These are phyloP conservation scores for Mycetomoellerius zeteki DNA, from an alignment of 1,140 invertebrate genomes.

Conservation along the genomic window DNA sequence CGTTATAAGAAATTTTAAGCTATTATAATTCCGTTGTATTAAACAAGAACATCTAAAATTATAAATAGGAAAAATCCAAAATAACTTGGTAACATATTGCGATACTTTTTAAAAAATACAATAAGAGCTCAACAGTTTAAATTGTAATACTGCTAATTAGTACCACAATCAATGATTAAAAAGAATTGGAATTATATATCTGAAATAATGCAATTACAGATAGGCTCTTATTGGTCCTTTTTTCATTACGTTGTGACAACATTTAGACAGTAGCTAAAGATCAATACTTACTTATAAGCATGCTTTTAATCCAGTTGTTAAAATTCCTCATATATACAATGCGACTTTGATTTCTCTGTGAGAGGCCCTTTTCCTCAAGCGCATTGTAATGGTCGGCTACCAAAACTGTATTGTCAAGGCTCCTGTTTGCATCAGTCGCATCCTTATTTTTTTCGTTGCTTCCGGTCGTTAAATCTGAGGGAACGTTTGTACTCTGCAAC, in stretches of 20 bases:
- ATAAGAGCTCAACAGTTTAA: background rate
- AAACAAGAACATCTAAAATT: background rate
- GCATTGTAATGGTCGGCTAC: conserved; percentile 96
- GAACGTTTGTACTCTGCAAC: conserved; percentile 72
- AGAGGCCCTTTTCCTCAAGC: conserved; percentile 93
- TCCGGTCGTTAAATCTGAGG: conserved; percentile 76
- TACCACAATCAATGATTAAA: background rate
- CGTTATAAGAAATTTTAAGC: background rate
- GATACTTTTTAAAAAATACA: background rate
- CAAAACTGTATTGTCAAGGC: conserved; percentile 86
- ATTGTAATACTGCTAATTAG: background rate
- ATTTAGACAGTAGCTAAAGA: conserved; percentile 5
- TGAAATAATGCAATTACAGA: background rate
- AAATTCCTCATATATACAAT: conserved; percentile 98
- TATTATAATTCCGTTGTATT: background rate
- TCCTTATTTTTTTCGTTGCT: conserved; percentile 53
- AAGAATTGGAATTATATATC: background rate
- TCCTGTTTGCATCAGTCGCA: conserved; percentile 55
- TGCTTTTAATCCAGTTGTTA: conserved; percentile 99
- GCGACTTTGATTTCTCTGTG: conserved; percentile 93
- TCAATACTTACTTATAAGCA: conserved; percentile 91
- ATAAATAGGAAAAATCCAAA: background rate
- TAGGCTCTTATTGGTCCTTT: background rate
- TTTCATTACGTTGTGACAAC: background rate
- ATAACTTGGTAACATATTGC: background rate